Evolutionary conservation across 2,888 invertebrate species (phyloP).

Genomic region (Hyppa rectilinea): DNA sequence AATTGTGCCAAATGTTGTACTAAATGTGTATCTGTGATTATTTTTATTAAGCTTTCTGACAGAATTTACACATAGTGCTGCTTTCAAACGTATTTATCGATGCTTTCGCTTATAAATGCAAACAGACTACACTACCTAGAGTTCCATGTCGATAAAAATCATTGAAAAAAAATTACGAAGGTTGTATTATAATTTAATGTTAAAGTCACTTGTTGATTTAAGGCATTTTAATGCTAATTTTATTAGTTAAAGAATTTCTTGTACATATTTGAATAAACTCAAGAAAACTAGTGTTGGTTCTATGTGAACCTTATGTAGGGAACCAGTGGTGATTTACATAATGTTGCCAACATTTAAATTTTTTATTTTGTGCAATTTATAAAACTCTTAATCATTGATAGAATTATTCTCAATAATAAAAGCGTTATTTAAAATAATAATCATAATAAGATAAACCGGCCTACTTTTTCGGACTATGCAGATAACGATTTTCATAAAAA

Average conservation of each 20-base stretch:
- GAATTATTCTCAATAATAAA: background rate
- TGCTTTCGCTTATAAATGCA: conserved; percentile 42
- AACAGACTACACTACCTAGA: background rate
- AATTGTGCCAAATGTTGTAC: conserved; percentile 50
- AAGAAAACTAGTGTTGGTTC: background rate
- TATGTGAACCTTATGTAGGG: background rate
- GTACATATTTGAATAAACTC: too few species aligned
- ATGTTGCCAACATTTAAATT: background rate
- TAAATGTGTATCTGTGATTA: conserved; percentile 33
- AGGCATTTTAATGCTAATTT: background rate
- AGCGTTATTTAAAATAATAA: background rate
- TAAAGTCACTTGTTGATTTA: background rate
- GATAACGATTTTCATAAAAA: background rate
- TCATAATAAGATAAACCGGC: background rate
- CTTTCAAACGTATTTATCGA: conserved; percentile 10
- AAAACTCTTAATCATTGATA: background rate
- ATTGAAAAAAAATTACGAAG: conserved; percentile 12
- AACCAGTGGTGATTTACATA: background rate
- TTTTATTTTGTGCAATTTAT: conserved; percentile 37
- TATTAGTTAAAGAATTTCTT: background rate
- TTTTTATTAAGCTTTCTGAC: conserved; percentile 18
- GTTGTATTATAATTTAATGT: conserved; percentile 4
- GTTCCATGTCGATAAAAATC: background rate
- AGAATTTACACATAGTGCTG: conserved; percentile 11
- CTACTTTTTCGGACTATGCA: conserved; percentile 7